Percentiles rank a stretch among this genome's conserved stretches.
These are phyloP conservation scores for Lacanobia wlatinum DNA, from an alignment of 2,888 invertebrate genomes.

Conservation along the genomic window DNA sequence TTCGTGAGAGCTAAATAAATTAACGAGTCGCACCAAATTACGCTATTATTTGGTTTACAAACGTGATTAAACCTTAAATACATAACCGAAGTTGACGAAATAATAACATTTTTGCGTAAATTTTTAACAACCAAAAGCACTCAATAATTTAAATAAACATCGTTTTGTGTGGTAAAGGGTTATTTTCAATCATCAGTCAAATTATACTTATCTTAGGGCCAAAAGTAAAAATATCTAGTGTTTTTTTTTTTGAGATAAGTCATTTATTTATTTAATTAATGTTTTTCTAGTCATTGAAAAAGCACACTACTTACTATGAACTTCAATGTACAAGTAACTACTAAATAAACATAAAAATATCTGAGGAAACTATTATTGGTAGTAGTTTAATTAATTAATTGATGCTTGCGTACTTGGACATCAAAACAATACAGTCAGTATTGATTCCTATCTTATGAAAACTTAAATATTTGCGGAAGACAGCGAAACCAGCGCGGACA, in stretches of 20 bases:
- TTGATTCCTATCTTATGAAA: conserved; percentile 10
- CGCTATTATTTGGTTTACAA: conserved; percentile 77
- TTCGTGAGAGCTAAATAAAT: conserved; percentile 73
- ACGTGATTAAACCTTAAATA: conserved; percentile 52
- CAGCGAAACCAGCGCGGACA: conserved; percentile 13
- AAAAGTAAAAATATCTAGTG: not conserved
- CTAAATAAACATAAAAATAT: conserved; percentile 4
- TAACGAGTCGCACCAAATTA: conserved; percentile 73
- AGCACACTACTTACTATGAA: not conserved
- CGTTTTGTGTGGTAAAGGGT: not conserved
- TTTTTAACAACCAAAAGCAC: conserved; percentile 30
- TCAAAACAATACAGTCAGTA: conserved; percentile 16
- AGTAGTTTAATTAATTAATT: conserved; percentile 5
- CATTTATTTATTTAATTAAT: not conserved
- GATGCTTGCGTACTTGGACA: conserved; percentile 19
- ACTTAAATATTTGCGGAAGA: conserved; percentile 4
- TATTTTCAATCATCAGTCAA: conserved; percentile 13
- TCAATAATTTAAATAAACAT: conserved; percentile 21
- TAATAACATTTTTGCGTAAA: conserved; percentile 18
- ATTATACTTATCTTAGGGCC: not conserved
- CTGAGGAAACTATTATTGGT: conserved; percentile 20
- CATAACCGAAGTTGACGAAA: conserved; percentile 31
- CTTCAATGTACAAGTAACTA: conserved; percentile 3
- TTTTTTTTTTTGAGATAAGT: not conserved
- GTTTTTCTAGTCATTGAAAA: conserved; percentile 15